Evolutionary conservation across 2,888 invertebrate species (phyloP).

Genomic region (Malthinus flaveolus): DNA sequence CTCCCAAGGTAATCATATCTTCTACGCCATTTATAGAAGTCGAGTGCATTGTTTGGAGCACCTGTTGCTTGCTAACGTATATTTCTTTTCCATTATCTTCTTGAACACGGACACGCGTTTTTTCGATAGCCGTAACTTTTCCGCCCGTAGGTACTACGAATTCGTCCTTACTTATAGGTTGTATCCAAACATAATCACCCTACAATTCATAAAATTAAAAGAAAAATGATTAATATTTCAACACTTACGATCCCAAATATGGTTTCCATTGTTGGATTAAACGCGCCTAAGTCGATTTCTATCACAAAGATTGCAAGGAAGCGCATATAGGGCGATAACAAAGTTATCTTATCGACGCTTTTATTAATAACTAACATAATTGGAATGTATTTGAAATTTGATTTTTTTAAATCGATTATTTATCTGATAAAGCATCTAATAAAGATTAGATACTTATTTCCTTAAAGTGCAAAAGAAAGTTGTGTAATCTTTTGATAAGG

Average conservation of each 20-base stretch:
- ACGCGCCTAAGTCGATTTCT: no score
- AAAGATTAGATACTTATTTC: no score
- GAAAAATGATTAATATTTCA: no score
- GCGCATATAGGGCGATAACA: not conserved
- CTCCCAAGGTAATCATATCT: slow-evolving; percentile 94
- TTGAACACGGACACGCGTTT: slow-evolving; percentile 73
- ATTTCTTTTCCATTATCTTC: slow-evolving; percentile 84
- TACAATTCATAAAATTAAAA: slow-evolving; percentile 47
- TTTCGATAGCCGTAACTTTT: slow-evolving; percentile 76
- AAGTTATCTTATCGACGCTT: not conserved
- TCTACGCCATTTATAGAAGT: slow-evolving; percentile 84
- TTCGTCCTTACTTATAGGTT: slow-evolving; percentile 69
- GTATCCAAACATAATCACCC: slow-evolving; percentile 92
- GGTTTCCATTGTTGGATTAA: no score
- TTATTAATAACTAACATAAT: not conserved
- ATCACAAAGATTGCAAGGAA: no score
- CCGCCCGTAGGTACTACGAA: slow-evolving; percentile 88
- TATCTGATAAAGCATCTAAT: no score
- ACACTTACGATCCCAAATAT: no score
- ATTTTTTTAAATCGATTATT: no score
- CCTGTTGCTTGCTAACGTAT: slow-evolving; percentile 61
- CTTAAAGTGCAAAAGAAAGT: no score
- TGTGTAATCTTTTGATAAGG: no score
- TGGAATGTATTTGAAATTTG: no score
- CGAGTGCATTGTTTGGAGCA: slow-evolving; percentile 73